Conservation (phyloP, 1,140 invertebrate genomes). For the Frieseomelitta varia region DNA sequence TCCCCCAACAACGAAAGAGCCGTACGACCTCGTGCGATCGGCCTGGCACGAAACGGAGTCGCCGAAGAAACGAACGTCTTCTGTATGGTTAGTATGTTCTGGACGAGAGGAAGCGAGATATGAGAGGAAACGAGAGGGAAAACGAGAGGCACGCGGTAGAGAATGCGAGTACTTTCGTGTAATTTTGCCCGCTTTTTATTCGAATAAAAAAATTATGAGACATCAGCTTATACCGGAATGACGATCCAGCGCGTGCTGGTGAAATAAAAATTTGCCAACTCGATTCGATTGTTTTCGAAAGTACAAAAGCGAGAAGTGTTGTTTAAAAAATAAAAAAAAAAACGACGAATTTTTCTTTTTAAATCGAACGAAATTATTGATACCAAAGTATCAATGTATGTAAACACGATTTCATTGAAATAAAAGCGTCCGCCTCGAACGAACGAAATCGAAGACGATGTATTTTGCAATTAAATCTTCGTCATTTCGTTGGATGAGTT, state of each 20-base stretch:
- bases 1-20: slow-evolving; percentile 19
- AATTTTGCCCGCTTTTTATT: slow-evolving; percentile 29
- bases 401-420: background rate
- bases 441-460: background rate
- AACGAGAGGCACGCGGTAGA: slow-evolving; percentile 36
- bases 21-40: slow-evolving; percentile 57
- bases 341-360: background rate
- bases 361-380: background rate
- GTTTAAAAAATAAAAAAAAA: background rate
- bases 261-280: background rate
- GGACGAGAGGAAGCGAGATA: background rate
- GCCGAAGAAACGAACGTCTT: slow-evolving; percentile 60
- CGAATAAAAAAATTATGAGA: slow-evolving; percentile 25
- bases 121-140: slow-evolving; percentile 7
- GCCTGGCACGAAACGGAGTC: slow-evolving; percentile 59
- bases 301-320: background rate
- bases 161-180: slow-evolving; percentile 41
- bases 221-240: background rate
- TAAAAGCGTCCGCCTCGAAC: background rate
- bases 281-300: background rate
- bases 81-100: slow-evolving; percentile 57
- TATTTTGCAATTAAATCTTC: background rate
- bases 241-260: background rate
- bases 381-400: too few species aligned
- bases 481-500: background rate